Evolutionary conservation across 2,888 invertebrate genomes (phyloP).

Genomic region (Orchesella flavescens): DNA sequence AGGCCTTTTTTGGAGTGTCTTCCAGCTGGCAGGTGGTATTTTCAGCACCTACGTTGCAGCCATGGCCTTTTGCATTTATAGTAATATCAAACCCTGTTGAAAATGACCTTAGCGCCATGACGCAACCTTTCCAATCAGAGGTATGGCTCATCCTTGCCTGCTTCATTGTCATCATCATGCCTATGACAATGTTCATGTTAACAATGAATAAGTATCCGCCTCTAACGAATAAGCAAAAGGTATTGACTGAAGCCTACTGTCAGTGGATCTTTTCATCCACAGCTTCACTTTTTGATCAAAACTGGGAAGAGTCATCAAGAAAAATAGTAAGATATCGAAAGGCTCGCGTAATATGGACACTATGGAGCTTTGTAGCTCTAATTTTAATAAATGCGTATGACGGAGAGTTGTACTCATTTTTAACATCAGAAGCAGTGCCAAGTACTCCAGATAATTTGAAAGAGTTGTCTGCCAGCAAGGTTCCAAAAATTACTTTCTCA

Average conservation of each 20-base stretch:
- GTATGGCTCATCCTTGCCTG: conserved; percentile 1
- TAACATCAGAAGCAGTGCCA: background rate
- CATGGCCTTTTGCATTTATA: background rate
- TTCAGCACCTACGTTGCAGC: background rate
- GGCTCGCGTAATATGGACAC: background rate
- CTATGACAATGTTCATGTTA: background rate
- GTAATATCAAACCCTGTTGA: background rate
- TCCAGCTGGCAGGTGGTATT: background rate
- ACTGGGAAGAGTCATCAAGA: background rate
- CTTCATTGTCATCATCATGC: background rate
- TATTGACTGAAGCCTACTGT: background rate
- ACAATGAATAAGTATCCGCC: background rate
- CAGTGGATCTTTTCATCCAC: background rate
- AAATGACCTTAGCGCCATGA: conserved; percentile 16
- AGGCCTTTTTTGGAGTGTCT: background rate
- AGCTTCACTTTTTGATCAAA: background rate
- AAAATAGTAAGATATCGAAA: background rate
- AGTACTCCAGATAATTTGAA: background rate
- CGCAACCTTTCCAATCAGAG: conserved; percentile 4
- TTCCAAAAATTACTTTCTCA: background rate
- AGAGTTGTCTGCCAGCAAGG: background rate
- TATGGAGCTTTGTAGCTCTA: conserved; percentile 18
- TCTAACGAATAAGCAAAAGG: background rate
- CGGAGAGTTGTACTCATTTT: conserved; percentile 22
- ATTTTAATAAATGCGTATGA: conserved; percentile 19